phyloP scores from a whole-genome alignment of 1,140 invertebrate genomes.

The Luehdorfia chinensis region DNA sequence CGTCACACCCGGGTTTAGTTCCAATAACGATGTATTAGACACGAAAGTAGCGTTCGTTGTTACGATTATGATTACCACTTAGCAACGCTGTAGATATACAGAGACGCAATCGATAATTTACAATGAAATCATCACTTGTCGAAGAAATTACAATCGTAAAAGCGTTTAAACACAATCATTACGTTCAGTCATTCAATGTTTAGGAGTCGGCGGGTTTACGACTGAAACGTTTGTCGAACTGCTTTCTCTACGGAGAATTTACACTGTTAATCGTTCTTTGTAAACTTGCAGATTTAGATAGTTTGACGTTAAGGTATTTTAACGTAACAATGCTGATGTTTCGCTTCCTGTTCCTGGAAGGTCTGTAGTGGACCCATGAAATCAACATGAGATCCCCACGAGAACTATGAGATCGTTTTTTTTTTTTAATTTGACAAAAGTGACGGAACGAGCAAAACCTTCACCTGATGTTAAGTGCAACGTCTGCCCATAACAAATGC shows the following conservation, averaged over 20 bases:
- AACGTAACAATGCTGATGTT: no score
- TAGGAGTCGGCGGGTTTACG: conserved; percentile 1
- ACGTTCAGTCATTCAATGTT: not conserved
- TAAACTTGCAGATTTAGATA: no score
- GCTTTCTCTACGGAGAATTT: not conserved
- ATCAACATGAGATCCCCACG: no score
- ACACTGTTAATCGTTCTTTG: conserved; percentile 1
- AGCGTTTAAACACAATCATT: conserved; percentile 12
- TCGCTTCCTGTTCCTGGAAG: no score
- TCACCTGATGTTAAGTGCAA: no score
- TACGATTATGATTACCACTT: conserved; percentile 1
- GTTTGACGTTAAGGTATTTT: no score
- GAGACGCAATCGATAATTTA: conserved; percentile 35
- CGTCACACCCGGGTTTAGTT: not conserved
- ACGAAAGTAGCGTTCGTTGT: conserved; percentile 4
- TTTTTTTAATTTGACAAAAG: no score
- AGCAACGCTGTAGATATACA: conserved; percentile 12
- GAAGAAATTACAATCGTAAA: conserved; percentile 31
- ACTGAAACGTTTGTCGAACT: not conserved
- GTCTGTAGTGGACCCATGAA: no score
- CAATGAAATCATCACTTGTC: conserved; percentile 41
- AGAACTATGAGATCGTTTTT: no score
- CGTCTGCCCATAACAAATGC: no score
- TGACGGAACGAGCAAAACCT: no score
- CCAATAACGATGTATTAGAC: conserved; percentile 1